These are phyloP conservation scores for Megalonaias nervosa DNA, from an alignment of 1,140 invertebrate genomes.

Conservation along the genomic window DNA sequence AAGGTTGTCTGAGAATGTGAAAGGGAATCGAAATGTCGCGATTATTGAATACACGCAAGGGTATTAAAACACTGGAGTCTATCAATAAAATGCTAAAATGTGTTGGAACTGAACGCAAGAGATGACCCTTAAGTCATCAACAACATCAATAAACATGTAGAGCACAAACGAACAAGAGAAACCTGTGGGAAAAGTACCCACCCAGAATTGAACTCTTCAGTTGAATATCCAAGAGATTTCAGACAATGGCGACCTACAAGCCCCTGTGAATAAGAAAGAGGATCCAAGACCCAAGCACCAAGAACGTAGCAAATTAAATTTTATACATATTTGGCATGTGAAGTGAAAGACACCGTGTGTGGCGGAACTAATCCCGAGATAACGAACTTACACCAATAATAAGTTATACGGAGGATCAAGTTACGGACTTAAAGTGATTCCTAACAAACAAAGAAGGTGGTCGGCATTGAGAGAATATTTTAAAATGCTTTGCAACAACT, in stretches of 20 bases:
- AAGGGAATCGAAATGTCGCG: no score
- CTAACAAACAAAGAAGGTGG: neutral
- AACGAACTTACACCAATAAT: neutral
- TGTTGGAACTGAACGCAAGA: neutral
- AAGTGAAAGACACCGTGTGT: conserved; percentile 1
- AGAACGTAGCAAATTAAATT: conserved; percentile 14
- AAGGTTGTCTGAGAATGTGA: no score
- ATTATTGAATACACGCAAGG: conserved; percentile 1
- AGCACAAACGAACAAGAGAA: no score
- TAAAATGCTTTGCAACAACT: conserved; percentile 23
- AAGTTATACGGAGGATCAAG: conserved; percentile 16
- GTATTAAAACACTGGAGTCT: no score
- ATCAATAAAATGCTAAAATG: no score
- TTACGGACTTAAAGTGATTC: conserved; percentile 4
- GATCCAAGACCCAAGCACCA: neutral
- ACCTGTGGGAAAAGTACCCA: no score
- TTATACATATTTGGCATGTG: conserved; percentile 21
- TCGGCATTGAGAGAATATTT: conserved; percentile 24
- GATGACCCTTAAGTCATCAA: neutral
- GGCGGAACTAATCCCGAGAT: conserved; percentile 1
- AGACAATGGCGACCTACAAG: conserved; percentile 13
- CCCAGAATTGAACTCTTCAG: no score
- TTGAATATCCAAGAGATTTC: conserved; percentile 6
- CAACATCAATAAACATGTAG: neutral
- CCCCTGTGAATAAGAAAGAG: neutral